Percentiles rank a stretch among this genome's conserved stretches.
Conservation (phyloP, 2,797 vertebrate genomes). For the Hipposideros larvatus region DNA sequence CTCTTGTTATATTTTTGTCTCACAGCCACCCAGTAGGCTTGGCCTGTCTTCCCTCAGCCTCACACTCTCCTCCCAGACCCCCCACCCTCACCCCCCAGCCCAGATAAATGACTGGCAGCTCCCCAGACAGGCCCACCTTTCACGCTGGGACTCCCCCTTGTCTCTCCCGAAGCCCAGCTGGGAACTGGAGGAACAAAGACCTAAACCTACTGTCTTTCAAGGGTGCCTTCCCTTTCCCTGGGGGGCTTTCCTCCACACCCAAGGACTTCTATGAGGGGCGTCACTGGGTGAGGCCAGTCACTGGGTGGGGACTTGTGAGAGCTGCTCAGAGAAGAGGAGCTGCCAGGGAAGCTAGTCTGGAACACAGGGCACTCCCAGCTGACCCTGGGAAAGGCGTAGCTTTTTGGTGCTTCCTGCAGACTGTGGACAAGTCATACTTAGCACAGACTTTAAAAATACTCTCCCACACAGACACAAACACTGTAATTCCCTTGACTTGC, state of each 20-base stretch:
- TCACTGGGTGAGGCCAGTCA: not conserved
- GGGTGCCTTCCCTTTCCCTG: not conserved
- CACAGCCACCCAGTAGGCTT: no score
- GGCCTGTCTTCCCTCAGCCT: not conserved
- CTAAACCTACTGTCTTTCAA: not conserved
- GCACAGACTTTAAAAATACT: constrained; percentile 48
- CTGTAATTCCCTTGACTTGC: not conserved
- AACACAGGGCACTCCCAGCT: not conserved
- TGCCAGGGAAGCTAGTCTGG: not conserved
- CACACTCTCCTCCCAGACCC: not conserved
- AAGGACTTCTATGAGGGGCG: not conserved
- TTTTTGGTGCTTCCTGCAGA: not conserved
- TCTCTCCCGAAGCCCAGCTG: not conserved
- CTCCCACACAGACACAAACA: not conserved
- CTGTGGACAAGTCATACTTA: constrained; percentile 35
- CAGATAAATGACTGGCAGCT: not conserved
- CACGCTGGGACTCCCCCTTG: no score
- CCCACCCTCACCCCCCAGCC: not conserved
- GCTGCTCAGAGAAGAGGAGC: not conserved
- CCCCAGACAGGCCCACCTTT: not conserved
- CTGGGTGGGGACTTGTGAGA: not conserved
- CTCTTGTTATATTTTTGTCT: not conserved
- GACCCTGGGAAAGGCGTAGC: not conserved
- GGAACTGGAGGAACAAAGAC: not conserved
- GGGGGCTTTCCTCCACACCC: not conserved